Percentiles rank a stretch among this genome's conserved stretches.
These are phyloP conservation scores for Actenoides hombroni DNA, from an alignment of 2,113 vertebrate species.

Conservation along the genomic window DNA sequence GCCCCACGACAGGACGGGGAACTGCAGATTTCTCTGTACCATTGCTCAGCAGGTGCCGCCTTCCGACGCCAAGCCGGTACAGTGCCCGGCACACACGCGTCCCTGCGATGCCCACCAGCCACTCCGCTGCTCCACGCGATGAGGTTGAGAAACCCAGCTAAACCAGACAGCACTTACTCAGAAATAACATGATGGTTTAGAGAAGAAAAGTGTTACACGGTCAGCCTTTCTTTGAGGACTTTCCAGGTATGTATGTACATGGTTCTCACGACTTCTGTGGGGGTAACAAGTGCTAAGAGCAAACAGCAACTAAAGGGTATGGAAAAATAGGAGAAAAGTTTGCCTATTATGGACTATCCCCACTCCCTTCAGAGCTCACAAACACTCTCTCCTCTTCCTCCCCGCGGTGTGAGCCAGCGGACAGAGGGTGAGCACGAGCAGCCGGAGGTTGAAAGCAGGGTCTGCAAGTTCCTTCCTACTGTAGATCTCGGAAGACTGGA, in stretches of 20 bases:
- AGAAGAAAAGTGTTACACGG: not conserved
- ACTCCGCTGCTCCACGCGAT: not conserved
- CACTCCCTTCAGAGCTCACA: conserved; percentile 18
- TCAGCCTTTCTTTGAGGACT: conserved; percentile 4
- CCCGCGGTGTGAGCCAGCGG: not conserved
- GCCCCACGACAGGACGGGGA: not conserved
- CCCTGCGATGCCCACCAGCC: not conserved
- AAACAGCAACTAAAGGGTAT: conserved; percentile 50
- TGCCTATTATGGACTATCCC: not conserved
- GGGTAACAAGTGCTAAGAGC: conserved; percentile 51
- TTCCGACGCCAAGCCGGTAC: fast-evolving
- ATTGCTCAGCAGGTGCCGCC: not conserved
- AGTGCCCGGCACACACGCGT: not conserved
- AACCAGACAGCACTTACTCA: not conserved
- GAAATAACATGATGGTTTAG: not conserved
- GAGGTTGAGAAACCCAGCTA: not conserved
- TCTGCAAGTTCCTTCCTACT: conserved; percentile 41
- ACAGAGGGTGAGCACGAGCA: not conserved
- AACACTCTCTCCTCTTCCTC: not conserved
- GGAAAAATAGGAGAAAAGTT: conserved; percentile 11
- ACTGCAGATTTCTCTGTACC: not conserved
- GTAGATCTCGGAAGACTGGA: conserved; percentile 21
- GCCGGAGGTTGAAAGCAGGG: conserved; percentile 34
- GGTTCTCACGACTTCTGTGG: conserved; percentile 40
- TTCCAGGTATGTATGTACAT: conserved; percentile 36